A percentile compares a stretch with the other conserved stretches of the same genome.
These are phyloP conservation scores for Apamea sordens DNA, from an alignment of 2,888 invertebrate genomes.

Conservation along the genomic window DNA sequence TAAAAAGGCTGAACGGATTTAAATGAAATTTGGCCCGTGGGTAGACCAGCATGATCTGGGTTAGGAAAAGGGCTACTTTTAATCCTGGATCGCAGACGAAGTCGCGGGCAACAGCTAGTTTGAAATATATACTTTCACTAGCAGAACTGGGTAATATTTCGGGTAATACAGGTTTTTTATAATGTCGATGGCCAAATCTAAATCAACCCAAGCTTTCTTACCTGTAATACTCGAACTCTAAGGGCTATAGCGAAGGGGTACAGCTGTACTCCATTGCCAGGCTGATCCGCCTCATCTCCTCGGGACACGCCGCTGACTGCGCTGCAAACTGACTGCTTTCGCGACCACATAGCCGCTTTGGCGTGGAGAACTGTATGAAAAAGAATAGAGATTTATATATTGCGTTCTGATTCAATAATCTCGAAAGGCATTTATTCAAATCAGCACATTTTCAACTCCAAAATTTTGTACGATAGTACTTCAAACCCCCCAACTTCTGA, in stretches of 20 bases:
- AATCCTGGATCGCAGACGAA: no score
- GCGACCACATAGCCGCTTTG: conserved; percentile 86
- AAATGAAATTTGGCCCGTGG: no score
- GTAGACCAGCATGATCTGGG: no score
- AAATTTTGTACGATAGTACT: background rate
- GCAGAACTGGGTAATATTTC: background rate
- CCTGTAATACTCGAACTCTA: conserved; percentile 86
- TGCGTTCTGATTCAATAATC: background rate
- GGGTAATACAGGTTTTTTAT: background rate
- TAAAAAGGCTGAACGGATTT: no score
- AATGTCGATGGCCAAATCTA: no score
- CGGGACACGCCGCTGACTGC: conserved; percentile 85
- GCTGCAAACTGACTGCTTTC: conserved; percentile 88
- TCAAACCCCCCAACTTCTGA: no score
- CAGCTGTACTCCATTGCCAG: conserved; percentile 74
- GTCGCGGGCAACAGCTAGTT: no score
- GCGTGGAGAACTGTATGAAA: conserved; percentile 77
- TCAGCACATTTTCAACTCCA: background rate
- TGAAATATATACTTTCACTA: background rate
- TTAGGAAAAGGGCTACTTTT: no score
- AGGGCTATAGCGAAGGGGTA: conserved; percentile 88
- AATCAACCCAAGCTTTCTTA: conserved; percentile 54
- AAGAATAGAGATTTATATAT: background rate
- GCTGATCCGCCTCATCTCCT: conserved; percentile 78
- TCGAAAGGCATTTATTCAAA: background rate